Evolutionary conservation across 2,797 vertebrate species (phyloP).

Genomic region (Heliangelus exortis): DNA sequence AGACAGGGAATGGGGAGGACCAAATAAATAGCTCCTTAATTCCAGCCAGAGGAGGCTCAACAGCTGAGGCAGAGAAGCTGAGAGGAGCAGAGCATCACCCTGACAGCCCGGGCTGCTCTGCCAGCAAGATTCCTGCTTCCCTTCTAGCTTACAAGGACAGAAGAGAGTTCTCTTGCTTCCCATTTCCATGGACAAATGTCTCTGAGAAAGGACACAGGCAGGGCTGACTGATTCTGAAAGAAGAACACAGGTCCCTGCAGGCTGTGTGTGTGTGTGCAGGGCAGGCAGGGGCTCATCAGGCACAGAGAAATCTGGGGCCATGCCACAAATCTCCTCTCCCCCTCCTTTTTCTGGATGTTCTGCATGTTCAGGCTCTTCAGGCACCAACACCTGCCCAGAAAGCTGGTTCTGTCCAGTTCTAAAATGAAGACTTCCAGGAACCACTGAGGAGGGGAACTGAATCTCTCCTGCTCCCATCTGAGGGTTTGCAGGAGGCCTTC

Average conservation of each 20-base stretch:
- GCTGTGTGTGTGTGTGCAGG: neutral
- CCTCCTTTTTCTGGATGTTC: neutral
- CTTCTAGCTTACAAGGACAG: neutral
- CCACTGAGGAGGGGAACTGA: constrained; percentile 62
- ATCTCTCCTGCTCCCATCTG: constrained; percentile 74
- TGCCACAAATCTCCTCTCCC: neutral
- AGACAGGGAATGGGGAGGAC: neutral
- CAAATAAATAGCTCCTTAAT: neutral
- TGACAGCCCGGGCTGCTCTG: neutral
- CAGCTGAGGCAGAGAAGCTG: neutral
- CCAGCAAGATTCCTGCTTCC: neutral
- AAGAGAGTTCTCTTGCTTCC: neutral
- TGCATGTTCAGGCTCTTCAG: neutral
- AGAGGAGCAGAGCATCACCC: neutral
- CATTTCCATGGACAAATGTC: neutral
- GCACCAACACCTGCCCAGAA: neutral
- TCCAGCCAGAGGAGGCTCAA: neutral
- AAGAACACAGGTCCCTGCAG: neutral
- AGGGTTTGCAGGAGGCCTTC: constrained; percentile 44
- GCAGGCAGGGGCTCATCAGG: neutral
- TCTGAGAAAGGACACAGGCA: neutral
- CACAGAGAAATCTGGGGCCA: neutral
- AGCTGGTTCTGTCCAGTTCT: neutral
- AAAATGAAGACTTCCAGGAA: neutral
- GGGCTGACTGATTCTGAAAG: neutral